Evolutionary conservation across 2,113 vertebrate genomes (phyloP).

Genomic region (Oxyruncus cristatus): DNA sequence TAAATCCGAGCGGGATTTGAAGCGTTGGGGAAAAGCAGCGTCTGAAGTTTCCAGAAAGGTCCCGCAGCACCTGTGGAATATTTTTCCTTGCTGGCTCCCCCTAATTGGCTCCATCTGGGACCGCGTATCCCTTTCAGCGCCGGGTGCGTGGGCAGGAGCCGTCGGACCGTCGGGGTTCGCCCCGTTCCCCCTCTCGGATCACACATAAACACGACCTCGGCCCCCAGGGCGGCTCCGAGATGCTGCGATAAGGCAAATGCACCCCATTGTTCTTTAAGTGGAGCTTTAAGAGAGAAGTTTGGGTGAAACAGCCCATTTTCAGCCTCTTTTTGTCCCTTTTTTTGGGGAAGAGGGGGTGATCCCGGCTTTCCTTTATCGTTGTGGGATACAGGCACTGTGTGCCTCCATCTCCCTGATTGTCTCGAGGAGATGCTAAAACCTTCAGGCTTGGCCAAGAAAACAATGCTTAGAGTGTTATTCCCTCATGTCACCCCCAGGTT

Average conservation of each 20-base stretch:
- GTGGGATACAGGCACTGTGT: no score
- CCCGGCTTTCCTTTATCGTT: not conserved
- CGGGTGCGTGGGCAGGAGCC: not conserved
- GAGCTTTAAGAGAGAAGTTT: not conserved
- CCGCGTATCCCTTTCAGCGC: not conserved
- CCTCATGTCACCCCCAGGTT: accelerated
- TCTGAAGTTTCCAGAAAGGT: not conserved
- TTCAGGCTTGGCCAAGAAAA: not conserved
- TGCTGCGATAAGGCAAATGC: not conserved
- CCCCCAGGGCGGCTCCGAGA: not conserved
- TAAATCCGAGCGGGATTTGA: not conserved
- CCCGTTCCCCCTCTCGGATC: not conserved
- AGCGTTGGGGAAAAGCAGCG: not conserved
- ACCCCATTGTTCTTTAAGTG: accelerated
- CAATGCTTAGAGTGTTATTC: not conserved
- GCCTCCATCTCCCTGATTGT: not conserved
- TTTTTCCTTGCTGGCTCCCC: not conserved
- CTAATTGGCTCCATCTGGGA: conserved; percentile 26
- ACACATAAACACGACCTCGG: not conserved
- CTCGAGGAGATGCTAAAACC: not conserved
- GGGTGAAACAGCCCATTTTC: not conserved
- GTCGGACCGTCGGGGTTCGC: not conserved
- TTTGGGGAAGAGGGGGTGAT: not conserved
- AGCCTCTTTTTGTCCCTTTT: not conserved
- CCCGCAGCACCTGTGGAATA: conserved; percentile 23